A percentile compares a stretch with the other conserved stretches of the same genome.
Conservation (phyloP, 2,113 vertebrate genomes). For the Choloepus hoffmanni region DNA sequence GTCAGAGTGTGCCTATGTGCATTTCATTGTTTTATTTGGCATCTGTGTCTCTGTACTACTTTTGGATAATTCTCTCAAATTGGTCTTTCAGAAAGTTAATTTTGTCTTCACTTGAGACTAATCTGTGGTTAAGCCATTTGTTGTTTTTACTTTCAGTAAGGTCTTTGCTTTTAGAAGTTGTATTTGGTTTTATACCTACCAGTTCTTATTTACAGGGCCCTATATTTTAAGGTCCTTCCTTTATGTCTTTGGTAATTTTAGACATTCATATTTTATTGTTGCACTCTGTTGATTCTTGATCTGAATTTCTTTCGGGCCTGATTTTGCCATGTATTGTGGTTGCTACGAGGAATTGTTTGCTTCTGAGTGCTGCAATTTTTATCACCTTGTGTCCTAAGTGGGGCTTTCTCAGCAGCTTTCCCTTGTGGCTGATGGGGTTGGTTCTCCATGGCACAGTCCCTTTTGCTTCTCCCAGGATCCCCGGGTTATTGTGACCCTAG, state of each 20-base stretch:
- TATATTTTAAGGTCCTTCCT: no score
- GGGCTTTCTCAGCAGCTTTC: neutral
- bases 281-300: neutral
- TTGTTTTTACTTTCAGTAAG: no score
- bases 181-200: no score
- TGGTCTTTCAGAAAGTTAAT: neutral
- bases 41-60: no score
- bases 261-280: neutral
- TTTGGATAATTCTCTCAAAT: neutral
- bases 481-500: neutral
- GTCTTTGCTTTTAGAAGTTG: no score
- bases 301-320: neutral
- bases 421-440: neutral
- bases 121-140: neutral
- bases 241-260: neutral
- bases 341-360: no score
- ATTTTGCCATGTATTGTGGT: no score
- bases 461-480: neutral
- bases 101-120: neutral
- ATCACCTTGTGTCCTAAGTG: accelerated
- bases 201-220: no score
- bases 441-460: neutral
- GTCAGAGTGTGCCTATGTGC: neutral
- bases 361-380: neutral
- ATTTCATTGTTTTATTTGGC: neutral